Base-by-base conservation (phyloP, 2,888 invertebrate genomes). In the Tetranychus truncatus region DNA sequence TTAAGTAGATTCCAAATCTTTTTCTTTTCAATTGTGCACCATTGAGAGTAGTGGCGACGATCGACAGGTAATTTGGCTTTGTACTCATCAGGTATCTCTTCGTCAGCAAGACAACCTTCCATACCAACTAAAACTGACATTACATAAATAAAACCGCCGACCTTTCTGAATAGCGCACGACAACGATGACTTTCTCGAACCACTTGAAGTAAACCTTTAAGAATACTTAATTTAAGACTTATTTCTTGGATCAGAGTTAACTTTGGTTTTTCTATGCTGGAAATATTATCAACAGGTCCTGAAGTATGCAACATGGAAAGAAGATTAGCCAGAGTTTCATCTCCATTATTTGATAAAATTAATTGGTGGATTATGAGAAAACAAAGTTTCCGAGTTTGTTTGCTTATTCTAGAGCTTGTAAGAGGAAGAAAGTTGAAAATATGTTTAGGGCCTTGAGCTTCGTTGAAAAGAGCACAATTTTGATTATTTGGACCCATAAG, bases 61-160 rank as follows among this genome's bases (percentile, higher is more conserved):
- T 72, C 20, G 15, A 34, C 45, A 6, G 72, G 18, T 7, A 46
- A 34, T 21, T 24, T 18, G 15, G 55, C 55, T 55, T 55, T 55
- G 9, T 5, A 55, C 24, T 67, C 67, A 72, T 72, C 72, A n/a
- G 45, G 44, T 72, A 72, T 11, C 18, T n/a, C 18, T 8, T 55
- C 78, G 84, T 81, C 84, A 85, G 80, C 85, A 85, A 94, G 84
- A 81, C 89, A 88, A 9, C 91, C 91, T 84, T 96, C 95, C 82
- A 99, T 85, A 0, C 93, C 91, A 0, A 94, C 91, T 73, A 99
- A 86, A 34, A 96, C 92, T 79, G 95, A 95, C 81, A 96, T 95
- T 45, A 99, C 90, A 82, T 96, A 96, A 0, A 97, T 92, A 82
- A 99, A 99, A 18, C 99, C 99, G 80, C 95, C 95, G 45, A 94